A percentile compares a stretch with the other conserved stretches of the same genome.
Conservation (phyloP, 1,140 invertebrate genomes). For the Sipha flava region DNA sequence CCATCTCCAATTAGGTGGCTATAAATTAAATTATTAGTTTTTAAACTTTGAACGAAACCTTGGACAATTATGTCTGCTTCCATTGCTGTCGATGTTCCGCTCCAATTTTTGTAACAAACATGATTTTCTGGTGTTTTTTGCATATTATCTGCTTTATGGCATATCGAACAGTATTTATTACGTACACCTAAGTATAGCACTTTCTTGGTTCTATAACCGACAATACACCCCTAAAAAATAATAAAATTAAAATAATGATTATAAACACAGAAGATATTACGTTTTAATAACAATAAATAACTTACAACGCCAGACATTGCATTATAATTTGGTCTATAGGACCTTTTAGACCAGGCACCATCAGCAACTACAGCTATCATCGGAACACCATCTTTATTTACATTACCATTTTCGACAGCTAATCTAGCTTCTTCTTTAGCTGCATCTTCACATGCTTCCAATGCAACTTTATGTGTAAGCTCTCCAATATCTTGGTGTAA, state of each 20-base stretch:
- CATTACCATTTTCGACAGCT: neutral
- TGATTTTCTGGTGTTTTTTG: neutral
- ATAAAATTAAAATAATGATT: neutral
- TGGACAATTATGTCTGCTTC: too few relatives aligned
- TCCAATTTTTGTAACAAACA: neutral
- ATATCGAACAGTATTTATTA: neutral
- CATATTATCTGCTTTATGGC: neutral
- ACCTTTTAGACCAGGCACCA: neutral
- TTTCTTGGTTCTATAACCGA: neutral
- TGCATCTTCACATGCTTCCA: neutral
- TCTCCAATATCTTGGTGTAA: neutral
- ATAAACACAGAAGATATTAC: neutral
- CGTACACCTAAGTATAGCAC: neutral
- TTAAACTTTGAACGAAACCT: too few relatives aligned
- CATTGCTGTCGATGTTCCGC: too few relatives aligned
- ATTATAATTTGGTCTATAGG: neutral
- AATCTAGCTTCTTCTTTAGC: neutral
- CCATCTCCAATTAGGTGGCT: too few relatives aligned
- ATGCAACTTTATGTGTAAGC: neutral
- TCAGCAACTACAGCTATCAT: neutral
- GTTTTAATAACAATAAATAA: neutral
- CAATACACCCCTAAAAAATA: neutral
- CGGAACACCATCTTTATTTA: neutral
- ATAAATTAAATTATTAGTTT: too few relatives aligned
- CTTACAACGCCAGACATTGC: neutral